These are phyloP conservation scores for Gonocerus acuteangulatus DNA, from an alignment of 2,888 invertebrate species.

Conservation along the genomic window DNA sequence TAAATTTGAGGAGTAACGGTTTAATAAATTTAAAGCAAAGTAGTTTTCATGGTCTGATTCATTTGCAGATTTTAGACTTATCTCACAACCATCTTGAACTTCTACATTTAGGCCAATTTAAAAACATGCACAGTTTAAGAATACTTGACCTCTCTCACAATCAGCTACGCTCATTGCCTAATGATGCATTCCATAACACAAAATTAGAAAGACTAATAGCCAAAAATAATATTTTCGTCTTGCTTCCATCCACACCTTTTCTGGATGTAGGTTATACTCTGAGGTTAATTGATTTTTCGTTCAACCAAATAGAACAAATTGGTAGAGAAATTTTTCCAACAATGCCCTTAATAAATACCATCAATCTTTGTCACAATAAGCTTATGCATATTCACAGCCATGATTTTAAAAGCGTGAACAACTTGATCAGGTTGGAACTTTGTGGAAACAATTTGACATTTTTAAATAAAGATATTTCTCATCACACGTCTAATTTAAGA, in stretches of 20 bases:
- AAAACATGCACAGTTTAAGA: constrained; percentile 63
- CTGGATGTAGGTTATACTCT: constrained; percentile 71
- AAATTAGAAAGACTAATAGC: constrained; percentile 72
- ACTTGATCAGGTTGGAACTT: constrained; percentile 69
- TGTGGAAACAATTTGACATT: constrained; percentile 73
- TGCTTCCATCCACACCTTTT: constrained; percentile 68
- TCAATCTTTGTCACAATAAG: constrained; percentile 72
- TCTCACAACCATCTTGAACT: constrained; percentile 67
- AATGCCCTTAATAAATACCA: constrained; percentile 66
- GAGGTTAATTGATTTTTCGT: constrained; percentile 66
- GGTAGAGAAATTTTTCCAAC: constrained; percentile 81
- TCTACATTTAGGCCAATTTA: constrained; percentile 71
- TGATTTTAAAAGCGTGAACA: constrained; percentile 73
- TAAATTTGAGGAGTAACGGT: constrained; percentile 66
- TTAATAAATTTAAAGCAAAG: constrained; percentile 62
- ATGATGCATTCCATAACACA: constrained; percentile 71
- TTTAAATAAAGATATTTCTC: constrained; percentile 78
- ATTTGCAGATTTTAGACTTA: constrained; percentile 69
- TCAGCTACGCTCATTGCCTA: constrained; percentile 62
- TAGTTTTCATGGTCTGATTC: constrained; percentile 66
- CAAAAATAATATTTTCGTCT: constrained; percentile 65
- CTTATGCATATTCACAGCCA: constrained; percentile 80
- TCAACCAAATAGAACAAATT: constrained; percentile 74
- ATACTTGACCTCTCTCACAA: constrained; percentile 67
- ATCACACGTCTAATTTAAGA: constrained; percentile 73